These are phyloP conservation scores for Cheilosia vernalis DNA, from an alignment of 2,888 invertebrate species.

Conservation along the genomic window DNA sequence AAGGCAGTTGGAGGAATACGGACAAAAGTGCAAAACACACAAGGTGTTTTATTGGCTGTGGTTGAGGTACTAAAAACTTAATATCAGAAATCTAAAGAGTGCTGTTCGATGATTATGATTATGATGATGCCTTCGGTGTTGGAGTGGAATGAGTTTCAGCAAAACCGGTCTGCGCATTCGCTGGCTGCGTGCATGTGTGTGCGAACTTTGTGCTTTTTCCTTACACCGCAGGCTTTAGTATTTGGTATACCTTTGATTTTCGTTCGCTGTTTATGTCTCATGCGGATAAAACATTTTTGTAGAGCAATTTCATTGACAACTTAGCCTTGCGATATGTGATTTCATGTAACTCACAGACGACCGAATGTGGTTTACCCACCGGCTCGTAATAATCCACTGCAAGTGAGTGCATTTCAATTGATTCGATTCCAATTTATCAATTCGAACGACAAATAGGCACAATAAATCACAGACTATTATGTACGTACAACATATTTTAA, in stretches of 20 bases:
- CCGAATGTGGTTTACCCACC: no score
- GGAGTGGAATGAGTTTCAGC: conserved; percentile 7
- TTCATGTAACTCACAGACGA: not conserved
- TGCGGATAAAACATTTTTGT: not conserved
- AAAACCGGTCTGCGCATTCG: conserved; percentile 30
- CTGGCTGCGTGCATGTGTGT: conserved; percentile 15
- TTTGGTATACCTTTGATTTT: conserved; percentile 19
- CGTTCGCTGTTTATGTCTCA: not conserved
- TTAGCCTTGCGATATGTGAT: no score
- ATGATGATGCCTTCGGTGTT: conserved; percentile 9
- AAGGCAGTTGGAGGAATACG: not conserved
- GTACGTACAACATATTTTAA: conserved; percentile 48
- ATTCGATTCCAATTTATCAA: conserved; percentile 39
- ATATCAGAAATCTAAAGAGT: conserved; percentile 16
- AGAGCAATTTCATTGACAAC: not conserved
- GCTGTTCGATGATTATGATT: not conserved
- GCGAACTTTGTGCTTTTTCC: conserved; percentile 31
- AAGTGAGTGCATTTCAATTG: conserved; percentile 30
- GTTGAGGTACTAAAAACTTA: not conserved
- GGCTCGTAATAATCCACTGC: not conserved
- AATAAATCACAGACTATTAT: conserved; percentile 50
- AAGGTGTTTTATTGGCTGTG: conserved; percentile 19
- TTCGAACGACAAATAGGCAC: conserved; percentile 37
- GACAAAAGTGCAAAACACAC: not conserved
- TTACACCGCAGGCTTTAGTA: conserved; percentile 11